These are phyloP conservation scores for Hippasteria phrygiana DNA, from an alignment of 53 echinoderm and acorn worm genomes.

Conservation along the genomic window DNA sequence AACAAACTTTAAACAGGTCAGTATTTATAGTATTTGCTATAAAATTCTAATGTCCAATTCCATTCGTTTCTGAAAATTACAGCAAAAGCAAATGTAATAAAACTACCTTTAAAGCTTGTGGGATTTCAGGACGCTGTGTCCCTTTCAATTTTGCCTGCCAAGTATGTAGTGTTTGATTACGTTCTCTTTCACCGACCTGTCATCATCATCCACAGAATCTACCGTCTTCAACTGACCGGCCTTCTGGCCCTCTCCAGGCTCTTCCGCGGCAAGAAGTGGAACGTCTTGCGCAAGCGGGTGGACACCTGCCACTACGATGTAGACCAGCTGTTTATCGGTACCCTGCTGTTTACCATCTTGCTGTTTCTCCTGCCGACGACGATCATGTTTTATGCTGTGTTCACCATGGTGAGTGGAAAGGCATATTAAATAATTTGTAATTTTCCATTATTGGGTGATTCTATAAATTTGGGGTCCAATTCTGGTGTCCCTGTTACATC, in stretches of 20 bases:
- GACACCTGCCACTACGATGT: conserved; percentile 93
- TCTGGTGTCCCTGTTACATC: too few species aligned
- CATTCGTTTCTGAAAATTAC: too few species aligned
- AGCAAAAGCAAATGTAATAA: too few species aligned
- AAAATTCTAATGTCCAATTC: too few species aligned
- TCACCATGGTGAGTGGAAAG: conserved; percentile 76
- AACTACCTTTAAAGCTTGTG: too few species aligned
- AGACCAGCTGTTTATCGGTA: conserved; percentile 95
- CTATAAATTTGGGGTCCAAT: too few species aligned
- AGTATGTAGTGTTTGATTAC: neutral
- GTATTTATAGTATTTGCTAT: too few species aligned
- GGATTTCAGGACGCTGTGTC: too few species aligned
- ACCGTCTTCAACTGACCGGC: conserved; percentile 85
- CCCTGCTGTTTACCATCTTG: conserved; percentile 93
- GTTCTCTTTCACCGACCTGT: neutral
- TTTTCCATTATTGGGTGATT: too few species aligned
- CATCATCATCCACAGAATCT: conserved; percentile 69
- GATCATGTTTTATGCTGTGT: conserved; percentile 87
- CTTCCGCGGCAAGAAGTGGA: conserved; percentile 98
- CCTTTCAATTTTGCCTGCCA: too few species aligned
- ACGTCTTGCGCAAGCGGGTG: conserved; percentile 88
- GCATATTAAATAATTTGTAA: neutral
- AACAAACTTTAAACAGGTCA: too few species aligned
- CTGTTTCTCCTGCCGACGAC: conserved; percentile 96
- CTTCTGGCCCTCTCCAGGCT: conserved; percentile 82